phyloP scores from a whole-genome alignment of 2,888 invertebrate species.

The Chloroclystis v-ata region DNA sequence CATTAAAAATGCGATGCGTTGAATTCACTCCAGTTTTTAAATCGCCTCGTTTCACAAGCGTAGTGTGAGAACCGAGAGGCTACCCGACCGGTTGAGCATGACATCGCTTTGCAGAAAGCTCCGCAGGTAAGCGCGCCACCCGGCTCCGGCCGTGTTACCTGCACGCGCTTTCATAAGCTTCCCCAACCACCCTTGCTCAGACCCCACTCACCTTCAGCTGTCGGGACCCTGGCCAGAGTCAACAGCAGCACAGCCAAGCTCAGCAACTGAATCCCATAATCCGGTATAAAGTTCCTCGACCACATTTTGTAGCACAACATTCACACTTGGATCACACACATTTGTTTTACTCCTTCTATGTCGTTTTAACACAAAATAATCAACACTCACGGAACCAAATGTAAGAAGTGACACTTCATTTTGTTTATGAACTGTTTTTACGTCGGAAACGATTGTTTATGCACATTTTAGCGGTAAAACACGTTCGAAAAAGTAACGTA shows the following conservation, averaged over 20 bases:
- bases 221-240: constrained; percentile 67
- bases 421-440: constrained; percentile 73
- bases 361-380: constrained; percentile 65
- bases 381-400: constrained; percentile 76
- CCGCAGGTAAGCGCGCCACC: constrained; percentile 42
- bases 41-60: constrained; percentile 72
- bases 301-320: constrained; percentile 81
- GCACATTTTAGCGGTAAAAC: constrained; percentile 77
- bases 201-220: constrained; percentile 79
- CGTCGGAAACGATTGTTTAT: constrained; percentile 59
- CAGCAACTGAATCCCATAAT: constrained; percentile 82
- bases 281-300: constrained; percentile 82
- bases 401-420: constrained; percentile 76
- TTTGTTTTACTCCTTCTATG: constrained; percentile 74
- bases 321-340: constrained; percentile 78
- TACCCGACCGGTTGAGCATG: constrained; percentile 53
- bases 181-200: constrained; percentile 34
- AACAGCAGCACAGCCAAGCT: constrained; percentile 65
- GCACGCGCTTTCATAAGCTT: constrained; percentile 73
- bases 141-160: constrained; percentile 49
- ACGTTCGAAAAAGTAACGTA: constrained; percentile 56
- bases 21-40: constrained; percentile 76
- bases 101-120: constrained; percentile 49
- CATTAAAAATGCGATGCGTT: constrained; percentile 69
- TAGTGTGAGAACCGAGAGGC: constrained; percentile 71